phyloP scores from a whole-genome alignment of 2,113 vertebrate genomes.

The Pagrus major region DNA sequence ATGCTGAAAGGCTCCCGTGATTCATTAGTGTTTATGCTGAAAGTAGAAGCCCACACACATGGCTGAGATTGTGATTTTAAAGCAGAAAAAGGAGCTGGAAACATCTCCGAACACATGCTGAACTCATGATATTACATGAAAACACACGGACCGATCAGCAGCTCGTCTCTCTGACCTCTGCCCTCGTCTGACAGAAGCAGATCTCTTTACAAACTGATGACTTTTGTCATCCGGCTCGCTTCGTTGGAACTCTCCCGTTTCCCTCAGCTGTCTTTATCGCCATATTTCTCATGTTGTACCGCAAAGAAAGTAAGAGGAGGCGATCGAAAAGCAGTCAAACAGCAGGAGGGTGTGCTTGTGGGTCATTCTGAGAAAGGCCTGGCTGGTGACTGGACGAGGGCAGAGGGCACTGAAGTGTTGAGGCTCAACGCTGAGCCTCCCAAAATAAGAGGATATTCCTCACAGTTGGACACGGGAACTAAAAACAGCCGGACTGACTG shows the following conservation, averaged over 20 bases:
- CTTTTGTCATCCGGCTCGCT: constrained; percentile 13
- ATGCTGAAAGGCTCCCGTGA: constrained; percentile 47
- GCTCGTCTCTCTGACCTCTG: not conserved
- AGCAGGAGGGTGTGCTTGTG: not conserved
- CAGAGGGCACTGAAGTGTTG: constrained; percentile 40
- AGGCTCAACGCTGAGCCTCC: constrained; percentile 49
- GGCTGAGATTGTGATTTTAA: not conserved
- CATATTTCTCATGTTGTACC: constrained; percentile 28
- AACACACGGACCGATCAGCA: not conserved
- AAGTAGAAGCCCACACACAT: not conserved
- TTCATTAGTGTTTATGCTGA: constrained; percentile 33
- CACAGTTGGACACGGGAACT: constrained; percentile 46
- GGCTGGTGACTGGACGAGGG: constrained; percentile 26
- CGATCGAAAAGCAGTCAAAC: not conserved
- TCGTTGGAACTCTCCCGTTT: constrained; percentile 40
- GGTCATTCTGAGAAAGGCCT: constrained; percentile 54
- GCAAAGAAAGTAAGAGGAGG: not conserved
- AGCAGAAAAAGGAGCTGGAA: not conserved
- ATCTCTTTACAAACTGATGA: constrained; percentile 62
- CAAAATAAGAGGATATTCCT: constrained; percentile 65
- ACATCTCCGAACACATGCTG: not conserved
- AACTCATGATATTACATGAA: not conserved
- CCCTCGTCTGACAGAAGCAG: constrained; percentile 24
- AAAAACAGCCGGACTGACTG: constrained; percentile 63
- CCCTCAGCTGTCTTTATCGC: constrained; percentile 59